Base-by-base conservation (phyloP, 2,888 invertebrate species). In the Cataglyphis altisquamis region DNA sequence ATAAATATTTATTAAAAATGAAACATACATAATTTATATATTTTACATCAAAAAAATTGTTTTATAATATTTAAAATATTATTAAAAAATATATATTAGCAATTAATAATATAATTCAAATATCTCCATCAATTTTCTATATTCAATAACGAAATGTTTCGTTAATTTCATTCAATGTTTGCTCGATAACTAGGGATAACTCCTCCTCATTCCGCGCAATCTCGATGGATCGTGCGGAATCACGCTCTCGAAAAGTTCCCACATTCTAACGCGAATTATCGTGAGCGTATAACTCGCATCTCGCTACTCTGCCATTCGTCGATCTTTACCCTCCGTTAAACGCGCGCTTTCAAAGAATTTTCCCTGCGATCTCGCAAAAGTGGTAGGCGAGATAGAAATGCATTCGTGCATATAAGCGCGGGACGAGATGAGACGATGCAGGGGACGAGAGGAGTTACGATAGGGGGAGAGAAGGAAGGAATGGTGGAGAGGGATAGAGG, bases 211-310 rank as follows among this genome's bases (percentile, higher is more conserved):
- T 32, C 41, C 55, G 12, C 48, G 39, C 55, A 80, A 45, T 36
- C 25, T 41, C 73, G 48, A 62, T 6, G 32, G 15, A 45, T 55
- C 60, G 74, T 18, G 57, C 66, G 57, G 39, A 64, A 66, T 73
- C 62, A 70, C 64, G 45, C 85, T 83, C 84, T n/a, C 63, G 81
- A 87, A 87, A 87, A 86, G 88, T 91, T 91, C 91, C 88, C 92
- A 92, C 91, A 92, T 91, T 88, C 90, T 86, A 63, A 84, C 77
- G 73, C 84, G 84, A 89, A 89, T 89, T 86, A 88, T 88, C 89
- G 86, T 87, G 82, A 86, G 86, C 85, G 84, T 83, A 89, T 86
- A 84, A 86, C 87, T 81, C 86, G 89, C 87, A 89, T 90, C 89
- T 90, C 89, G 90, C 89, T 91, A 90, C 91, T 91, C 88, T 78